Conservation (phyloP, 2,113 vertebrate genomes). For the Megaceryle torquata region DNA sequence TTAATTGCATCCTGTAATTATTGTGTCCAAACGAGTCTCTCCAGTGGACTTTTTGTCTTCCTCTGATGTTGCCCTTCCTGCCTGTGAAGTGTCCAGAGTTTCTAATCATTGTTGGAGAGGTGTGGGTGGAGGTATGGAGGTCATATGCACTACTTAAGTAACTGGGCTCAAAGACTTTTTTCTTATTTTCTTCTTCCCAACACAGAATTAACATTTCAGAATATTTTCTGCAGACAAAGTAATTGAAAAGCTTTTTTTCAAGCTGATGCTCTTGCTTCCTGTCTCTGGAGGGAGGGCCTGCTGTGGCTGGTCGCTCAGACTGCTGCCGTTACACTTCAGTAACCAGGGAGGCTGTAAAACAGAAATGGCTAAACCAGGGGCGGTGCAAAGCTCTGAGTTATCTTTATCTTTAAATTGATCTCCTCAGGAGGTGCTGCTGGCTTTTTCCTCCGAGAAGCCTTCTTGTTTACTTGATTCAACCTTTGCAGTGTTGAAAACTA, state of each 20-base stretch:
- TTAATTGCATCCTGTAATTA: slow-evolving; percentile 30
- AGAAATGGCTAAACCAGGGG: not conserved
- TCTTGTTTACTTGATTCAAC: not conserved
- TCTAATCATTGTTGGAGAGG: not conserved
- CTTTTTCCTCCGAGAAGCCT: not conserved
- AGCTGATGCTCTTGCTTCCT: not conserved
- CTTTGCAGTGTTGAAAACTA: not conserved
- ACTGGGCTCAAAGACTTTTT: not conserved
- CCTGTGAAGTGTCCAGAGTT: not conserved
- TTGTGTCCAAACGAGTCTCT: not conserved
- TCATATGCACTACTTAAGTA: not conserved
- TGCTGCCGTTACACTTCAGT: not conserved
- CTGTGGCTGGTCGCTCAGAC: not conserved
- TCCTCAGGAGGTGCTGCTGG: not conserved
- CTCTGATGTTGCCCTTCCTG: not conserved
- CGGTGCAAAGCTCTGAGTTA: not conserved
- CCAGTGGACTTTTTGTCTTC: not conserved
- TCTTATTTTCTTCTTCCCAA: not conserved
- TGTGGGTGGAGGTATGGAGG: not conserved
- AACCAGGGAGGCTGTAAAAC: not conserved
- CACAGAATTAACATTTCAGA: not conserved
- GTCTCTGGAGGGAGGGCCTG: not conserved
- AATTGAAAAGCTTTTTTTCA: not conserved
- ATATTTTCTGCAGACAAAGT: not conserved
- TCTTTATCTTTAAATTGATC: not conserved